Percentiles rank a stretch among this genome's conserved stretches.
Conservation (phyloP, 2,113 vertebrate genomes). For the Poecilia latipinna region DNA sequence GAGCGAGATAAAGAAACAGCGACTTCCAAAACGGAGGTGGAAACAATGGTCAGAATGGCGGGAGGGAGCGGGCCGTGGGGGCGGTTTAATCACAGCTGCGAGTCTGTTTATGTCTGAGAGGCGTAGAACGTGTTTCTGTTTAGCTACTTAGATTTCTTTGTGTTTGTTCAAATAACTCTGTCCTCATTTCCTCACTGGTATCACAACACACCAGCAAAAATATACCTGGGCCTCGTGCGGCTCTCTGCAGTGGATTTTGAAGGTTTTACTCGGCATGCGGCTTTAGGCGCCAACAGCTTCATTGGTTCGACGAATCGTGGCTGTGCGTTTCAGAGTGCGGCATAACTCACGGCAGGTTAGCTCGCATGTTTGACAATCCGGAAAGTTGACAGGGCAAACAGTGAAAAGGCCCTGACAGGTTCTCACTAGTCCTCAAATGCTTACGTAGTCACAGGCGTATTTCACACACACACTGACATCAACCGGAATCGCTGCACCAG, state of each 20-base stretch:
- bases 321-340: background rate
- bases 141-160: constrained; percentile 15
- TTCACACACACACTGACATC: constrained; percentile 51
- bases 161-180: constrained; percentile 3
- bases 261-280: background rate
- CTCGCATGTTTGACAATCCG: constrained; percentile 15
- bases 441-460: constrained; percentile 6
- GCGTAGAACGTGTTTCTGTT: constrained; percentile 17
- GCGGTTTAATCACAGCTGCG: constrained; percentile 22
- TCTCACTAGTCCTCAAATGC: constrained; percentile 10
- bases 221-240: background rate
- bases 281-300: background rate
- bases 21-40: constrained; percentile 69
- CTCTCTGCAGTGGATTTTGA: background rate
- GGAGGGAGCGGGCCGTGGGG: constrained; percentile 12
- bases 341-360: constrained; percentile 24
- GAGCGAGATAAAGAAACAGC: constrained; percentile 66
- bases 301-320: background rate
- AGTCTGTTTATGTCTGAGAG: constrained; percentile 30
- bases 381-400: constrained; percentile 5
- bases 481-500: background rate
- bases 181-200: background rate
- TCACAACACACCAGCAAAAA: background rate
- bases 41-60: constrained; percentile 69
- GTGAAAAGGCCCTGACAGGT: constrained; percentile 29